These are phyloP conservation scores for Numenius arquata DNA, from an alignment of 2,113 vertebrate genomes.

Conservation along the genomic window DNA sequence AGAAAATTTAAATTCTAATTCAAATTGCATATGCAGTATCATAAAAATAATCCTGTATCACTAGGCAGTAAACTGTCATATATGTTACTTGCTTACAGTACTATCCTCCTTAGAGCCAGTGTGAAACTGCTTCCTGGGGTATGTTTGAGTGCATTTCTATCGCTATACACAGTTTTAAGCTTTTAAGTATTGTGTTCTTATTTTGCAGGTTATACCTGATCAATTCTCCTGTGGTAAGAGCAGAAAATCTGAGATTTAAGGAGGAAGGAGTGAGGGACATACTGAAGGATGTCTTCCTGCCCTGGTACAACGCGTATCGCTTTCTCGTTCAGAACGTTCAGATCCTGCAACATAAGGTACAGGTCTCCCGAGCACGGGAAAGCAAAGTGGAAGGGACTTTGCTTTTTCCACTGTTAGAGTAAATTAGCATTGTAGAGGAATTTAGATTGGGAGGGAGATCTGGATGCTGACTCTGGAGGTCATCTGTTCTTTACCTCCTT, in stretches of 20 bases:
- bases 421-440: background rate
- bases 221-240: conserved; percentile 96
- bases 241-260: conserved; percentile 96
- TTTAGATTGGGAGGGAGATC: background rate
- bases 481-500: background rate
- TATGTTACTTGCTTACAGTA: background rate
- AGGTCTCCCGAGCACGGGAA: fast-evolving
- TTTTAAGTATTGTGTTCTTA: background rate
- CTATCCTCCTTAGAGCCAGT: background rate
- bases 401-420: background rate
- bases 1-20: background rate
- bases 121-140: background rate
- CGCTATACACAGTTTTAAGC: background rate
- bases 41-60: background rate
- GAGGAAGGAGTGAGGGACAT: conserved; percentile 95
- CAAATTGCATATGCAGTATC: background rate
- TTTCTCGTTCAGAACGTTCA: conserved; percentile 94
- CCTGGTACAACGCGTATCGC: conserved; percentile 98
- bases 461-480: background rate
- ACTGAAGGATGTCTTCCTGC: conserved; percentile 96
- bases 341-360: conserved; percentile 87
- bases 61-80: background rate
- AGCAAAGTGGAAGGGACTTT: background rate
- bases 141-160: background rate
- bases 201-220: conserved; percentile 90